Base-by-base conservation (phyloP, 2,888 invertebrate species). In the Meloe dianella region DNA sequence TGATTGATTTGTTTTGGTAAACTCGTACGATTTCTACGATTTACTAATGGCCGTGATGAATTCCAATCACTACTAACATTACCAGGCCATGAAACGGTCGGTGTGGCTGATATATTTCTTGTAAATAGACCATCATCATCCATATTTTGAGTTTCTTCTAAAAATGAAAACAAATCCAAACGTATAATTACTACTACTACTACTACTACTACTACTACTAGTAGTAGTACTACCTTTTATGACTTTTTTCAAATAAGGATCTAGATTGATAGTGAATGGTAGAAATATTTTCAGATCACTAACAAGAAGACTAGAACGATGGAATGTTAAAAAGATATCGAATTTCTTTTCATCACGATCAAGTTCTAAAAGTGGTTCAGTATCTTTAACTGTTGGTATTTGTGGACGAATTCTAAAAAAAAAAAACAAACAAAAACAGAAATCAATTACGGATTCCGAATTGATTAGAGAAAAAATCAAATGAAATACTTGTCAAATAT, bases 221-320 rank as follows among this genome's bases (percentile, higher is more conserved):
- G n/a, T n/a, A n/a, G n/a, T n/a, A n/a, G n/a, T n/a, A n/a, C n/a
- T 82, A 94, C 95, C 98, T 89, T 97, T 95, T 66, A 98, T 96
- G 64, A 96, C 93, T 86, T 98, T 98, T 81, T 97, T 92, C 68
- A 99, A 90, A 82, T 97, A 98, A 0, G 99, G 99, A 86, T 99
- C 99, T 64, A 99, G 87, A 84, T 98, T 99, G 77, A 98, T 98
- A 17, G 98, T 98, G 83, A 98, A 99, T 0, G 98, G 98, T 69
- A 98, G 86, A 85, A 99, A 98, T 78, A 97, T 93, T 81, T 96
- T 94, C 79, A 99, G 88, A 81, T 96, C 95, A 54, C 93, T 92
- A 9, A 95, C 91, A 56, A 94, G 87, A 68, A 96, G 87, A 76
- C 93, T 94, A 12, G 92, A 89, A 72, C 94, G 91, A 83, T 97